Evolutionary conservation across 23 tunicate species (phyloP).

Genomic region (Styela clava): DNA sequence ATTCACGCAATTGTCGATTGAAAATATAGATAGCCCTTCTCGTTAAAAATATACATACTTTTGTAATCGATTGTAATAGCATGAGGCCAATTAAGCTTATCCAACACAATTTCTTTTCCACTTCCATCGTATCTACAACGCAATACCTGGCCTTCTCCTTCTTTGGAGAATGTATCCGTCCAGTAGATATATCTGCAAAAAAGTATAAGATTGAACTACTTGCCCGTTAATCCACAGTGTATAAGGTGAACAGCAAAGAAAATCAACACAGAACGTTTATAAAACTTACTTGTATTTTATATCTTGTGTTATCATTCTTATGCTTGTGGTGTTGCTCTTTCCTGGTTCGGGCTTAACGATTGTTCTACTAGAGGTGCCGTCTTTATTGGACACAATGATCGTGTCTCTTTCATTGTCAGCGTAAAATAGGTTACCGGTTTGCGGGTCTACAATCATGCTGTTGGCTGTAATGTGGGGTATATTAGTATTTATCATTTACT

Average conservation of each 20-base stretch:
- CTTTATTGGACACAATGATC: conserved; percentile 33
- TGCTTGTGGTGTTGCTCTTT: conserved; percentile 19
- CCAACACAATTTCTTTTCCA: conserved; percentile 53
- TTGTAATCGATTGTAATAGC: conserved; percentile 59
- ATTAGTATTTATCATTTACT: not conserved
- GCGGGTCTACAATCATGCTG: conserved; percentile 65
- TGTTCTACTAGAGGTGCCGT: conserved; percentile 39
- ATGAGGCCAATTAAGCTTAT: conserved; percentile 63
- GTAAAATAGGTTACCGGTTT: conserved; percentile 48
- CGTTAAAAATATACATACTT: conserved; percentile 27
- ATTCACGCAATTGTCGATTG: too few relatives aligned
- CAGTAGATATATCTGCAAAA: conserved; percentile 70
- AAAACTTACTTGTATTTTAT: conserved; percentile 62
- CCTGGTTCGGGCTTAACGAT: conserved; percentile 27
- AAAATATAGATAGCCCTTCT: too few relatives aligned
- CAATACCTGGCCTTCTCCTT: conserved; percentile 62
- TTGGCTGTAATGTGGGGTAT: conserved; percentile 31
- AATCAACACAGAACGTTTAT: too few relatives aligned
- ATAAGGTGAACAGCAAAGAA: too few relatives aligned
- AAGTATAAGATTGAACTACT: too few relatives aligned
- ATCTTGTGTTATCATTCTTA: conserved; percentile 46
- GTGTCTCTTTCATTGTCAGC: conserved; percentile 39
- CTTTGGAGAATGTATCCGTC: conserved; percentile 52
- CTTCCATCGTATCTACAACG: conserved; percentile 76
- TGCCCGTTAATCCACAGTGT: too few relatives aligned